phyloP scores from a whole-genome alignment of 2,888 invertebrate species.

The Drosophila pullipes region DNA sequence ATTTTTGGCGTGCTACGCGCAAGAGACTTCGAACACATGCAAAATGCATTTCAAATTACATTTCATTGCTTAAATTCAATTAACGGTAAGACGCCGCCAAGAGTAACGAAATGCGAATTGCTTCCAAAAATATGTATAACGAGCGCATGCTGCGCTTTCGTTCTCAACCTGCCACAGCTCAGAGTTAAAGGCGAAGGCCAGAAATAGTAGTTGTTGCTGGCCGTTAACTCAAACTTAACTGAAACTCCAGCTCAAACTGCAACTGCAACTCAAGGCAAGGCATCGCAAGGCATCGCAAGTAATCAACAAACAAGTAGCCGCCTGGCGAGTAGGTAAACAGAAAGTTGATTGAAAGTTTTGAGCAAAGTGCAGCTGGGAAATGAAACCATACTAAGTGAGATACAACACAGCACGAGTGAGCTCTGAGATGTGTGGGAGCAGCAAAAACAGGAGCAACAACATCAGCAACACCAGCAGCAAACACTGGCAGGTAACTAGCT shows the following conservation, averaged over 20 bases:
- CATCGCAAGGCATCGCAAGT: slow-evolving; percentile 31
- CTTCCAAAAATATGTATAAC: slow-evolving; percentile 40
- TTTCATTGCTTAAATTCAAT: slow-evolving; percentile 77
- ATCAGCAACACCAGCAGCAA: neutral
- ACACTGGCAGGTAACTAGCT: slow-evolving; percentile 29
- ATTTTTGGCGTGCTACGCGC: slow-evolving; percentile 69
- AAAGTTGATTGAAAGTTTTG: slow-evolving; percentile 77
- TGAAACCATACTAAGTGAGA: slow-evolving; percentile 27
- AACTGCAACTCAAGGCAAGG: slow-evolving; percentile 19
- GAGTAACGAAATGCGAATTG: slow-evolving; percentile 31
- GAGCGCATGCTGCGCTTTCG: slow-evolving; percentile 51
- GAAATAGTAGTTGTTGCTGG: slow-evolving; percentile 17
- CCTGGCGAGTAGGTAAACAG: slow-evolving; percentile 63
- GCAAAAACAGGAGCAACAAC: neutral
- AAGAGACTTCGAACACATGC: slow-evolving; percentile 55
- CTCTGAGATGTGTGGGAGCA: slow-evolving; percentile 33
- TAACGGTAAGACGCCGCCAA: slow-evolving; percentile 48
- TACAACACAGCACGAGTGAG: slow-evolving; percentile 34
- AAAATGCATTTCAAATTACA: slow-evolving; percentile 73
- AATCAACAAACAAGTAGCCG: slow-evolving; percentile 60
- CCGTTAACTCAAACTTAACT: slow-evolving; percentile 52
- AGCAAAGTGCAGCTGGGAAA: slow-evolving; percentile 57
- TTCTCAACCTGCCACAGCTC: slow-evolving; percentile 38
- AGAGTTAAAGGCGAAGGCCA: slow-evolving; percentile 28
- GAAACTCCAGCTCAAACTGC: neutral